Evolutionary conservation across 2,113 vertebrate genomes (phyloP).

Genomic region (Neofelis nebulosa): DNA sequence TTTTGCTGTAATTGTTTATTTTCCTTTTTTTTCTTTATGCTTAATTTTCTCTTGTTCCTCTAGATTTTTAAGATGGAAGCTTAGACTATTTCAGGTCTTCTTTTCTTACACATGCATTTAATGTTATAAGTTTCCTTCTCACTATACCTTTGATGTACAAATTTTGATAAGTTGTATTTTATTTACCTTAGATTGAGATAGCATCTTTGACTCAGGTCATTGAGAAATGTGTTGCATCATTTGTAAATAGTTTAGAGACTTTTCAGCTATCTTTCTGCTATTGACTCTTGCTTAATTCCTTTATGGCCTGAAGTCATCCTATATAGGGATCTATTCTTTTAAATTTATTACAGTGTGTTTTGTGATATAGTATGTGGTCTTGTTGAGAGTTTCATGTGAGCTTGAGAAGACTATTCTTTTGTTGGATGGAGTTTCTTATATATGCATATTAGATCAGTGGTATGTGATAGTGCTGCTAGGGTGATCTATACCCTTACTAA

Average conservation of each 20-base stretch:
- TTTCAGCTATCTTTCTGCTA: neutral
- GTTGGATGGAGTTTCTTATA: neutral
- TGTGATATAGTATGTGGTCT: neutral
- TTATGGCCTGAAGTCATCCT: neutral
- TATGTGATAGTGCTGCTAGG: neutral
- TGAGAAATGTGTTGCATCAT: neutral
- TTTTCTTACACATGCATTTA: neutral
- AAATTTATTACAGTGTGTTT: neutral
- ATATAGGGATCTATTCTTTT: neutral
- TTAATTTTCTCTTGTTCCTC: neutral
- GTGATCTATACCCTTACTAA: neutral
- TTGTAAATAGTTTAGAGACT: neutral
- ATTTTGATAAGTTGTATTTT: neutral
- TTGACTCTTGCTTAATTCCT: neutral
- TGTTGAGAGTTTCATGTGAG: neutral
- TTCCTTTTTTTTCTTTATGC: neutral
- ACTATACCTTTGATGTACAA: neutral
- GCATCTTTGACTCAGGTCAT: neutral
- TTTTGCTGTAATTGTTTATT: neutral
- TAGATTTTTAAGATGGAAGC: neutral
- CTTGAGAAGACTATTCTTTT: neutral
- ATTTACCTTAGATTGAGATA: neutral
- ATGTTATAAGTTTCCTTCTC: neutral
- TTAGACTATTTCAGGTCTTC: neutral
- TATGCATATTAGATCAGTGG: neutral